A percentile compares a stretch with the other conserved stretches of the same genome.
phyloP scores from a whole-genome alignment of 2,113 vertebrate genomes.

The Colinus virginianus region DNA sequence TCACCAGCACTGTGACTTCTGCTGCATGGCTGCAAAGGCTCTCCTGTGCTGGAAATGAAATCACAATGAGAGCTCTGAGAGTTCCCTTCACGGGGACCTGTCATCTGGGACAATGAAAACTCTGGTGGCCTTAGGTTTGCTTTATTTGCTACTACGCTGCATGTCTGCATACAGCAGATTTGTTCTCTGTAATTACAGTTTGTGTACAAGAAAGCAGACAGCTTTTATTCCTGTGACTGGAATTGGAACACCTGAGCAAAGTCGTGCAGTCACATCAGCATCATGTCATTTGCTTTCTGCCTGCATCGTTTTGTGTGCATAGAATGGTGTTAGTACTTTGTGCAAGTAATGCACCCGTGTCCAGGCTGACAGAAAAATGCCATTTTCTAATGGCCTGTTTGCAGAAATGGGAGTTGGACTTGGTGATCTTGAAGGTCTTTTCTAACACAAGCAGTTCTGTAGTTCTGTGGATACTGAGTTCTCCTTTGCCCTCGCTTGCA shows the following conservation, averaged over 20 bases:
- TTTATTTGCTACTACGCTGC: not conserved
- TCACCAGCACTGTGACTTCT: not conserved
- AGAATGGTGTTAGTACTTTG: not conserved
- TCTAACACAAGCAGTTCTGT: not conserved
- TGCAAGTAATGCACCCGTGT: no score
- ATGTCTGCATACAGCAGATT: not conserved
- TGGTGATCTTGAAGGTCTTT: not conserved
- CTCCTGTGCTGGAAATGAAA: not conserved
- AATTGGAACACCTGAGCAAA: not conserved
- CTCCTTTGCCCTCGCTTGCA: accelerated
- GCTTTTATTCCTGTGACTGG: not conserved
- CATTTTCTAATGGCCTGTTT: accelerated
- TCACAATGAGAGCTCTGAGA: not conserved
- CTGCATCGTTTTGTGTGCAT: accelerated
- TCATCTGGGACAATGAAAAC: accelerated
- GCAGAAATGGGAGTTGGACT: not conserved
- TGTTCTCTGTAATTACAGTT: accelerated
- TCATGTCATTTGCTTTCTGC: not conserved
- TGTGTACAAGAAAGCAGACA: no score
- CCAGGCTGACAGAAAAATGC: accelerated
- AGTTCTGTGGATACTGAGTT: not conserved
- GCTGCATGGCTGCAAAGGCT: not conserved
- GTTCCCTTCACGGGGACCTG: not conserved
- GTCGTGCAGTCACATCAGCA: accelerated
- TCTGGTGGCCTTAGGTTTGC: not conserved